A percentile compares a stretch with the other conserved stretches of the same genome.
These are phyloP conservation scores for Trissolcus basalis DNA, from an alignment of 1,140 invertebrate genomes.

Conservation along the genomic window DNA sequence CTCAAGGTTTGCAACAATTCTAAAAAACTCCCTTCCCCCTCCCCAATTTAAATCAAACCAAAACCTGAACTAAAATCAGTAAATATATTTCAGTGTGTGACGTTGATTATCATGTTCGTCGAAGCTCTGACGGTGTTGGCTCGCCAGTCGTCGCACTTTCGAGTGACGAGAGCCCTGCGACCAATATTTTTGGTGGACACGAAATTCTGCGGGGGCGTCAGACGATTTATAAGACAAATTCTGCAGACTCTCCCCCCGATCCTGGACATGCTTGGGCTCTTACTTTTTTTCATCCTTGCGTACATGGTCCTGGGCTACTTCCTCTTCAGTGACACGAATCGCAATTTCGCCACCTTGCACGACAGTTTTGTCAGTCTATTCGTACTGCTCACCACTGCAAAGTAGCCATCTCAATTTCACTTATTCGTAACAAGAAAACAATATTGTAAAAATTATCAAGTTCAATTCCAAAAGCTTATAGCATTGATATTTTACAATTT, in stretches of 20 bases:
- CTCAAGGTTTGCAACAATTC: too few species aligned
- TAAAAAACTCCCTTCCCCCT: too few species aligned
- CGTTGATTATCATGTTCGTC: constrained; percentile 88
- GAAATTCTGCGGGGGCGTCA: constrained; percentile 85
- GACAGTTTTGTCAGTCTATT: constrained; percentile 93
- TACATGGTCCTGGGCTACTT: constrained; percentile 91
- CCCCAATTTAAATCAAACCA: too few species aligned
- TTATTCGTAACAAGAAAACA: too few species aligned
- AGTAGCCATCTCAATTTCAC: constrained; percentile 81
- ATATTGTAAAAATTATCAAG: too few species aligned
- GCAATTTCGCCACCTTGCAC: constrained; percentile 86
- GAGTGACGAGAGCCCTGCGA: constrained; percentile 90
- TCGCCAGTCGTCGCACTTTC: constrained; percentile 89
- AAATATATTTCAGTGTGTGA: constrained; percentile 79
- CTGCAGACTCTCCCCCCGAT: constrained; percentile 92
- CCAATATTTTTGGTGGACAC: constrained; percentile 94
- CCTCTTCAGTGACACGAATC: constrained; percentile 85
- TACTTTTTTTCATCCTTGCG: constrained; percentile 90
- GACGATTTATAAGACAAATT: constrained; percentile 84
- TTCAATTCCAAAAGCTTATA: too few species aligned
- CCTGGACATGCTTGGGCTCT: constrained; percentile 89
- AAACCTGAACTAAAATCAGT: neutral
- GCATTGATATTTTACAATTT: too few species aligned
- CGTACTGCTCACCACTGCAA: constrained; percentile 92
- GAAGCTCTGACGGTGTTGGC: constrained; percentile 89